Percentiles rank a stretch among this genome's conserved stretches.
These are phyloP conservation scores for Agonum fuliginosum DNA, from an alignment of 2,888 invertebrate genomes.

Conservation along the genomic window DNA sequence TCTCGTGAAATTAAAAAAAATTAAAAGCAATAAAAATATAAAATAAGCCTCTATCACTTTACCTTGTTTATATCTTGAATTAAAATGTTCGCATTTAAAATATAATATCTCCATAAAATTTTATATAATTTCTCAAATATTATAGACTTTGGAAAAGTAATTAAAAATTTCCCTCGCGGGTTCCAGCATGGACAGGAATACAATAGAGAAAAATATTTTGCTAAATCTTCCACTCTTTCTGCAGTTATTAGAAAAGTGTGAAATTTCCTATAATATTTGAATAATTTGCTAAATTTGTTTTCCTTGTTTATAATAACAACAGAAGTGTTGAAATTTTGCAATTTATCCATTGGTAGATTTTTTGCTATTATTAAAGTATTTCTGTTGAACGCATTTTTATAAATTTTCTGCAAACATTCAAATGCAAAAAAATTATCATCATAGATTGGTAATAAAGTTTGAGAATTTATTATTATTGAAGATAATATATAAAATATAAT, in stretches of 20 bases:
- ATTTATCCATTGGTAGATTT: not conserved
- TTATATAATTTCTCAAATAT: not conserved
- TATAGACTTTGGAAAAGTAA: not conserved
- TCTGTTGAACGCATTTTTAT: not conserved
- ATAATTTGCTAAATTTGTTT: not conserved
- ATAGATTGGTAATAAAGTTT: not conserved
- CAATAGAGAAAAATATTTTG: not conserved
- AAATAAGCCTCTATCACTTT: not conserved
- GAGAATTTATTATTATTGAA: not conserved
- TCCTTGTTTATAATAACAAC: constrained; percentile 22
- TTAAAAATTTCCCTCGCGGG: constrained; percentile 34
- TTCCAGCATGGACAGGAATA: constrained; percentile 45
- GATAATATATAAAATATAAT: not conserved
- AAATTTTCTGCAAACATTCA: constrained; percentile 40
- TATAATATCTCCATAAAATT: constrained; percentile 27
- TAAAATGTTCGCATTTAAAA: constrained; percentile 30
- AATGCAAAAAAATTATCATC: not conserved
- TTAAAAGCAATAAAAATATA: not conserved
- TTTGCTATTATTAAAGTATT: constrained; percentile 4
- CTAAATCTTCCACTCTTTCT: constrained; percentile 9
- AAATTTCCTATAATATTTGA: constrained; percentile 20
- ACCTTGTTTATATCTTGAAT: constrained; percentile 22
- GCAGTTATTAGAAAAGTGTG: constrained; percentile 19
- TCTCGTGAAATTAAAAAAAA: too few species aligned
- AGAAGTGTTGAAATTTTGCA: constrained; percentile 5